Evolutionary conservation across 2,888 invertebrate species (phyloP), one percentile per base, ranked within the genome.

Genomic region (Cryptus armator): DNA sequence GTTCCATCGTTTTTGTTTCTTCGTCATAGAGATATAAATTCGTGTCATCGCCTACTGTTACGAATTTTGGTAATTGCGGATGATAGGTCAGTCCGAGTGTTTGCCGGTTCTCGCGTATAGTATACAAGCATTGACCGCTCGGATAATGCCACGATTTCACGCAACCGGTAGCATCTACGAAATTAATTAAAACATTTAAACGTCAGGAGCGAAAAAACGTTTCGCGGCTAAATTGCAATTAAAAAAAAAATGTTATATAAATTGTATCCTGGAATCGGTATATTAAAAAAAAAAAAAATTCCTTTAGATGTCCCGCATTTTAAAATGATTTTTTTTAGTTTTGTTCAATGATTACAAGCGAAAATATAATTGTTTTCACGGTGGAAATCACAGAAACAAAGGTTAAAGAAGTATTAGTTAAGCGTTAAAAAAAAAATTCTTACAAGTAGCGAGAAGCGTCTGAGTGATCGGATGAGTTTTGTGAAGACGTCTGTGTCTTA

Each of bases 71-170:
- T 83, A 95, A 94, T 12, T 94, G 94, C 32, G 95, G 95, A 91
- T 96, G 96, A 89, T 96, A 96, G 64, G 94, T 94, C 68, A 96
- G 90, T 5, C 96, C 96, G 81, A 96, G 94, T 0, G 95, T 96
- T 93, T 96, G 96, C 43, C 96, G 94, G 85, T 95, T 95, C 90
- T 97, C 96, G 85, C 95, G 94, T 88, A 96, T 95, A 0, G 96
- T 96, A 87, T 95, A 96, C 51, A 96, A 90, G 89, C 96, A 96
- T 88, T 95, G 95, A 43, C 95, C 94, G 87, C 95, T 96, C 89
- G 95, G 95, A 91, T 96, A 96, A 92, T 96, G 96, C 96, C 96
- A 97, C 89, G 95, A 95, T 93, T 96, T 96, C 7, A 97, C 95
- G 89, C 95, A 95, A 51, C 96, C 96, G 89, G 95, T 96, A 3